Base-by-base conservation (phyloP, 2,888 invertebrate genomes). In the Leptopterna dolabrata region DNA sequence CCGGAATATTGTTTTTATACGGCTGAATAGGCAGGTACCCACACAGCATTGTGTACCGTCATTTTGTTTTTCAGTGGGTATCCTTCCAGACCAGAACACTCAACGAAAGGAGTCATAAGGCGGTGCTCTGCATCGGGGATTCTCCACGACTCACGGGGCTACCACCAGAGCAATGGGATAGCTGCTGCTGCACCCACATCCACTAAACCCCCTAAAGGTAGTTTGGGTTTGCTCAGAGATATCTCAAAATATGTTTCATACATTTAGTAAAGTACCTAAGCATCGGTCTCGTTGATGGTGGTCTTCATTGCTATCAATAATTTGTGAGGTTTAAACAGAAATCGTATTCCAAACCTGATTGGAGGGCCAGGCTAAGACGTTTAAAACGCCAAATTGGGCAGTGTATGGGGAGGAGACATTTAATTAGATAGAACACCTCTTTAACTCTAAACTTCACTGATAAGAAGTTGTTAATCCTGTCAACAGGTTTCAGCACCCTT, bases 111-210 rank as follows among this genome's bases (percentile, higher is more conserved):
- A 27, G 85, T 88, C 13, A 87, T 80, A 9, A 30, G 89, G 36
- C 78, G 89, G 30, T 87, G 88, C 30, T 89, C 89, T 3, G 88
- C 88, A 4, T 87, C 87, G 27, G 83, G 88, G 14, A 86, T 87
- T n/a, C 76, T 81, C 11, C 87, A 88, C 70, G 89, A 89, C 24
- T 73, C 88, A 0, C 45, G 88, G 55, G 88, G 88, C 30, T 92
- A 92, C 87, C 92, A 93, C 86, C 92, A 92, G 88, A 91, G 91
- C 9, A 92, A 92, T 89, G 92, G 92, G 24, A 90, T 91, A 76
- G 90, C 90, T 80, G 89, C 90, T 45, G 89, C 90, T 85, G 36
- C 90, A 80, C 81, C 88, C 89, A n/a, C 87, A 13, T 55, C 83
- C 89, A 89, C 90, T 91, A 91, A 90, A 89, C 91, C 90, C 88